These are phyloP conservation scores for Lycocorax pyrrhopterus DNA, from an alignment of 2,113 vertebrate genomes.

Conservation along the genomic window DNA sequence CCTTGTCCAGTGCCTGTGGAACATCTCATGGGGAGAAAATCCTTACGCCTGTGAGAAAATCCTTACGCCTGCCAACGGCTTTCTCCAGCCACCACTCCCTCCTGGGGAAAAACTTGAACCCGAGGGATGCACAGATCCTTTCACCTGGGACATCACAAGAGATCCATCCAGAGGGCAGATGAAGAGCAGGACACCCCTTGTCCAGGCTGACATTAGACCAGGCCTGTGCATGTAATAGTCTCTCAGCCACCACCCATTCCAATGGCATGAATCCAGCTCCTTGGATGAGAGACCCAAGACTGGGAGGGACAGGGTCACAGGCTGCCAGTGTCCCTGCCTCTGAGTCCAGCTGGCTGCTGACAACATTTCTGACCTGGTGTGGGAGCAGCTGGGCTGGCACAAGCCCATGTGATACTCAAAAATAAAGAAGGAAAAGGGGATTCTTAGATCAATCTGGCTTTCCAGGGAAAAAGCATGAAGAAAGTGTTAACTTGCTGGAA, in stretches of 20 bases:
- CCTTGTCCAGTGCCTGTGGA: not conserved
- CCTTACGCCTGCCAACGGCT: fast-evolving
- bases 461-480: not conserved
- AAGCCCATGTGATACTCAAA: not conserved
- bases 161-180: not conserved
- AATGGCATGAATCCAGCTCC: not conserved
- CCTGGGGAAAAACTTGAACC: not conserved
- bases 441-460: not conserved
- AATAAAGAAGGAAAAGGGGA: not conserved
- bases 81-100: not conserved
- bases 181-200: not conserved
- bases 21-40: not conserved
- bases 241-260: not conserved
- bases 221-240: not conserved
- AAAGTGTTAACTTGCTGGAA: not conserved
- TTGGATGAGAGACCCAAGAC: not conserved
- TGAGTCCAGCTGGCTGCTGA: not conserved
- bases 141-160: not conserved
- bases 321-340: not conserved
- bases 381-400: not conserved
- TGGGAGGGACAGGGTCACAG: not conserved
- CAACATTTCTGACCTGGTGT: fast-evolving
- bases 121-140: not conserved
- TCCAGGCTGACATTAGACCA: not conserved
- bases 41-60: not conserved